Percentiles rank a stretch among this genome's conserved stretches.
phyloP scores from a whole-genome alignment of 2,888 invertebrate genomes.

The Pammene fasciana region DNA sequence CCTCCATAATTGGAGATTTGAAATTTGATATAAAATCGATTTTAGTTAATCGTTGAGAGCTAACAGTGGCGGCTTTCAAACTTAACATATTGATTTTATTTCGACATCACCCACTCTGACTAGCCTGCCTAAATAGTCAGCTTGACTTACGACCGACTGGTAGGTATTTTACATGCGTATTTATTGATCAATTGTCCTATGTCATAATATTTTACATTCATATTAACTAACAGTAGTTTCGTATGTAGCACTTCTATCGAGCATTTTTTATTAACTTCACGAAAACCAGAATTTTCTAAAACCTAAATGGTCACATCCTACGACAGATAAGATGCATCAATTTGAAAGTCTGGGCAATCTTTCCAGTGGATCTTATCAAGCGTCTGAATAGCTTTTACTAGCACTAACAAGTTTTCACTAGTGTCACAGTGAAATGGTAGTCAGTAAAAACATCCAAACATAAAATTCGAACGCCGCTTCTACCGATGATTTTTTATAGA shows the following conservation, averaged over 20 bases:
- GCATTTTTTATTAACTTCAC: not conserved
- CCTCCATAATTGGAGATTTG: slow-evolving; percentile 9
- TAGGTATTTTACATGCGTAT: too few relatives aligned
- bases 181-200: too few relatives aligned
- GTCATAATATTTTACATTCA: too few relatives aligned
- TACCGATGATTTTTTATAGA: too few relatives aligned
- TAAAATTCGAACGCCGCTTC: too few relatives aligned
- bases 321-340: not conserved
- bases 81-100: too few relatives aligned
- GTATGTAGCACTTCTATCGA: not conserved
- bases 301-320: not conserved
- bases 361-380: slow-evolving; percentile 21
- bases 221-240: not conserved
- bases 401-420: slow-evolving; percentile 28
- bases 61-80: not conserved
- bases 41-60: not conserved
- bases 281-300: not conserved
- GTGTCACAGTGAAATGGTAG: slow-evolving; percentile 21
- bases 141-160: too few relatives aligned
- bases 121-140: too few relatives aligned
- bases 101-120: too few relatives aligned
- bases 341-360: not conserved
- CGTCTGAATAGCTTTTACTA: slow-evolving; percentile 25
- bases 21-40: slow-evolving; percentile 13
- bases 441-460: not conserved